Evolutionary conservation across 37 sponge, comb jelly and placozoan genomes (phyloP), one percentile per base, ranked within the genome.

Genomic region (Theonella swinhoei): DNA sequence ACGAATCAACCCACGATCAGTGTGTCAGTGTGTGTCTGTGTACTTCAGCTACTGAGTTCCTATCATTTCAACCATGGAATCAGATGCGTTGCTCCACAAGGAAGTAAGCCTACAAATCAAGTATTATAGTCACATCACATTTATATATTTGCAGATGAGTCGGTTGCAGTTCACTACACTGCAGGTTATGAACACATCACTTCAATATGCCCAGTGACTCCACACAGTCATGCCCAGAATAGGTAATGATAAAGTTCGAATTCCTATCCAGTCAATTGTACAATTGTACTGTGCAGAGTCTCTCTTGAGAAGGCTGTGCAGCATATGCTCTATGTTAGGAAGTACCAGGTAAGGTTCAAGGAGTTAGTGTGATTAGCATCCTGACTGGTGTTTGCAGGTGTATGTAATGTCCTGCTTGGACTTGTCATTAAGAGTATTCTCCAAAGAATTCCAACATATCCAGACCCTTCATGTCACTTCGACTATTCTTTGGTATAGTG

Each of bases 391-490:
- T 25, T n/a, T 70, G n/a, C 60, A 93, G 93, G 39, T 93, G 35
- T 85, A 77, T 81, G 74, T 93, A 8, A 89, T 86, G n/a, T 69
- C 66, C 29, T 93, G 93, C 66, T 33, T 26, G 32, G 93, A 93
- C 60, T 64, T 89, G 26, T 37, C 39, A 20, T 39, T 93, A 17
- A 54, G 93, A 17, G 77, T 88, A 29, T 93, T 72, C 82, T 43
- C 43, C 62, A 60, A 82, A 29, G 31, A 38, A 30, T 93, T 93
- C 84, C 70, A 88, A 23, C 65, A 70, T 32, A 62, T 89, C 2
- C 43, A 72, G 38, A 68, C 47, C 4, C 59, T 83, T 9, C 67
- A 28, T 22, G 38, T 78, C 26, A 39, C 67, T 20, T 30, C 74
- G 39, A 78, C 83, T 37, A 32, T 84, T 31, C 77, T 83, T 34